Conservation (phyloP, 2,888 invertebrate genomes). For the Erebia ligea region DNA sequence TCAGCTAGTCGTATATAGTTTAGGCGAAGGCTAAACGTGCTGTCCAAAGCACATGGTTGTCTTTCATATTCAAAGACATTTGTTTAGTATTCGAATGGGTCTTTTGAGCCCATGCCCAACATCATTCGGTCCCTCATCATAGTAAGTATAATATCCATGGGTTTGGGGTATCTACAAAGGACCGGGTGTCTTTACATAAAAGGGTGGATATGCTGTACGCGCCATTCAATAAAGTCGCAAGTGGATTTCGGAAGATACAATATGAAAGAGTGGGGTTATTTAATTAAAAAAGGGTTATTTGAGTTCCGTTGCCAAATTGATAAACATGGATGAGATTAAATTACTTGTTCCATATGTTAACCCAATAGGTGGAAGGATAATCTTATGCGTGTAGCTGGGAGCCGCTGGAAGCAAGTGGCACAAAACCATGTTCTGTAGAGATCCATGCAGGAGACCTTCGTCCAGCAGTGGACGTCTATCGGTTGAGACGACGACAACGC, state of each 20-base stretch:
- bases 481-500: no score
- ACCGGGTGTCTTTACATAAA: conserved; percentile 22
- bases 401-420: no score
- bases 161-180: conserved; percentile 14
- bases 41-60: no score
- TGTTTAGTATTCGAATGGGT: neutral
- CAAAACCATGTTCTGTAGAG: no score
- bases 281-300: conserved; percentile 29
- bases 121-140: conserved; percentile 10
- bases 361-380: no score
- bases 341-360: no score
- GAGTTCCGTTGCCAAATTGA: conserved; percentile 9
- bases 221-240: conserved; percentile 31
- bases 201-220: conserved; percentile 16
- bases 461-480: no score
- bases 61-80: no score
- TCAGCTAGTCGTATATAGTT: no score
- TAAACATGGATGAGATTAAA: neutral
- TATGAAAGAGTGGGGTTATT: conserved; percentile 27
- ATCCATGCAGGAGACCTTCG: no score
- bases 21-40: no score
- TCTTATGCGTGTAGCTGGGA: no score
- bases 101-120: neutral
- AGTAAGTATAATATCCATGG: neutral
- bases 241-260: conserved; percentile 29